A percentile compares a stretch with the other conserved stretches of the same genome.
These are phyloP conservation scores for Melanotaenia maccullochi DNA, from an alignment of 2,797 vertebrate species.

Conservation along the genomic window DNA sequence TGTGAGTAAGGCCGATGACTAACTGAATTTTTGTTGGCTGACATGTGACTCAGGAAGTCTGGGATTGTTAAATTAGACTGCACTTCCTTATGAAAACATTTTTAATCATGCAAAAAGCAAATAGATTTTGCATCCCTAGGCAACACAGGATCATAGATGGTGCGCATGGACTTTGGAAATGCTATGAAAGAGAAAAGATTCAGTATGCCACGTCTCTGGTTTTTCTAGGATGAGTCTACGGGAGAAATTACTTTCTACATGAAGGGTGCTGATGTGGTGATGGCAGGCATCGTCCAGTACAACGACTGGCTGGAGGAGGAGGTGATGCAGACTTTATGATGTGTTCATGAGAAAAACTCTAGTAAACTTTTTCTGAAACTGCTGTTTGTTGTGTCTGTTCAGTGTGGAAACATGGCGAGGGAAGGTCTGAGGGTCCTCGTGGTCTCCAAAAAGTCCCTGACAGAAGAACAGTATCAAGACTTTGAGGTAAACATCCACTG, in stretches of 20 bases:
- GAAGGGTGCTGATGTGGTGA: conserved; percentile 96
- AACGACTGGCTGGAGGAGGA: conserved; percentile 99
- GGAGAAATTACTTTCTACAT: conserved; percentile 98
- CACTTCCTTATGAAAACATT: conserved; percentile 76
- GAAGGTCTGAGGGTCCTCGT: conserved; percentile 96
- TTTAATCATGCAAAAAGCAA: conserved; percentile 60
- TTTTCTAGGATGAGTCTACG: conserved; percentile 90
- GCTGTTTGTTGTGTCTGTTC: conserved; percentile 45
- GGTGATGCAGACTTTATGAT: conserved; percentile 74
- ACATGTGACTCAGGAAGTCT: conserved; percentile 78
- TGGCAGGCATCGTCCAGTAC: conserved; percentile 97
- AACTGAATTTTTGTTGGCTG: conserved; percentile 86
- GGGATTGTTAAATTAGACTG: conserved; percentile 69
- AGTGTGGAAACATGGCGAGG: conserved; percentile 99
- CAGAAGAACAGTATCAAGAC: conserved; percentile 97
- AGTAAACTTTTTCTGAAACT: not conserved
- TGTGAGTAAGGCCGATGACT: conserved; percentile 86
- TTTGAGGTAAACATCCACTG: conserved; percentile 87
- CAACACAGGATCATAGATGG: conserved; percentile 45
- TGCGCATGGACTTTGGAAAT: not conserved
- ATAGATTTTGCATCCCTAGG: conserved; percentile 60
- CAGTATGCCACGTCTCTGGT: not conserved
- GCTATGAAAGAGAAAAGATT: not conserved
- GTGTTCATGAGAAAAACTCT: not conserved
- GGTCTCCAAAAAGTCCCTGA: conserved; percentile 96